Base-by-base conservation (phyloP, 2,113 vertebrate genomes). In the Odontophorus gujanensis region DNA sequence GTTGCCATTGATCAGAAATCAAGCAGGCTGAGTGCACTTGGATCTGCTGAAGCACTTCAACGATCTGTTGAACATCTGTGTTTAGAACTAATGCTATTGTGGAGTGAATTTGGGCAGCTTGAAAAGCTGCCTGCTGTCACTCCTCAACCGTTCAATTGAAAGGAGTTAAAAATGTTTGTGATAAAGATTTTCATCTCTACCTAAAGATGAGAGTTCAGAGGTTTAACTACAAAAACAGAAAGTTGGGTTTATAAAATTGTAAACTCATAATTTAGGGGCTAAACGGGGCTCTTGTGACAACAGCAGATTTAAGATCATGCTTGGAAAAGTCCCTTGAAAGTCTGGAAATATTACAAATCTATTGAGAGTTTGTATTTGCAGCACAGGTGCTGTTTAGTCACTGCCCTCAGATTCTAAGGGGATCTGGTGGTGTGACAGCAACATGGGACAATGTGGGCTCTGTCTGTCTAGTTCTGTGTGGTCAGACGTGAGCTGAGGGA, bases 181-280 rank as follows among this genome's bases (percentile, higher is more conserved):
- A 62, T 45, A 38, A 67, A 86, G 51, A 59, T 24, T 80, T 90
- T 86, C 0, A 18, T 42, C 38, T 48, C 21, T 7, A 71, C 20
- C 48, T 53, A 47, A 38, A 34, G 25, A 48, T 16, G 25, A n/a
- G n/a, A 38, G 57, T 61, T 34, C 57, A 36, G 7, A 26, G n/a
- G 22, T 40, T 38, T 38, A 30, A 28, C 14, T 18, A 57, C 30
- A 55, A 55, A 55, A 55, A 32, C 32, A 57, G 19, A 32, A n/a
- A 19, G 25, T 9, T 18, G 47, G 8, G 24, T 26, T 61, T n/a
- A n/a, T n/a, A n/a, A n/a, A n/a, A n/a, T n/a, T n/a, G n/a, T n/a
- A n/a, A n/a, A 30, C 40, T 36, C 42, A 0, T 20, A 86, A 47
- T 0, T 1, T 40, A 11, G 21, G 36, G 12, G 43, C 25, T 12